Evolutionary conservation across 2,797 vertebrate species (phyloP), one percentile per base, ranked within the genome.

Genomic region (Gouania willdenowi): DNA sequence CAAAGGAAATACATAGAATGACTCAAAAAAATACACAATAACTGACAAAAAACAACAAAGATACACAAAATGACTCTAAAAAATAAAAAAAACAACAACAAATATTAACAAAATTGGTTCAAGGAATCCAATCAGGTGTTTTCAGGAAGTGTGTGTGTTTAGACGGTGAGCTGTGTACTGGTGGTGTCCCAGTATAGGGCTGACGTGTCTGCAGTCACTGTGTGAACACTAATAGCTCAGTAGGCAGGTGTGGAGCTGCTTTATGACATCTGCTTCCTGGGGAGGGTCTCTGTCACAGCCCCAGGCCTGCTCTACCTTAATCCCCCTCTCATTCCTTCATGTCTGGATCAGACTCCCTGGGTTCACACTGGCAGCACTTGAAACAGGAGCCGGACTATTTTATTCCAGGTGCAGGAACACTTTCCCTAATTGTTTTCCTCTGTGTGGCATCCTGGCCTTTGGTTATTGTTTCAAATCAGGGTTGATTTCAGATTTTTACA

Each of bases 191-290:
- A 20, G 15, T 51, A 64, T 71, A 63, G 57, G 47, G 22, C 17
- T 29, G 62, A 69, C 10, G 24, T 42, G 48, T 41, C 46, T 60
- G 56, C 44, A 31, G 29, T 51, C 48, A 54, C 21, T 59, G 28
- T 46, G 71, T 67, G 69, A 77, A 74, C 36, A 54, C 41, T 71
- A 41, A 77, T 64, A 50, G 65, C 63, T 61, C 71, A 74, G 75
- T 58, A 76, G 60, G 65, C 72, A 82, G 75, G 75, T 79, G 72
- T 72, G 50, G 59, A 33, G 29, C 52, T 41, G 52, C 46, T 66
- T 70, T 11, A 30, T 39, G 49, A 36, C 40, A 45, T 65, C 58
- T 53, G 60, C 61, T 64, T 66, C 28, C 55, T 41, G 38, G 23
- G 24, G 32, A 35, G 19, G 47, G 13, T 57, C n/a, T n/a, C n/a